These are phyloP conservation scores for Novumbra hubbsi DNA, from an alignment of 2,797 vertebrate genomes.

Conservation along the genomic window DNA sequence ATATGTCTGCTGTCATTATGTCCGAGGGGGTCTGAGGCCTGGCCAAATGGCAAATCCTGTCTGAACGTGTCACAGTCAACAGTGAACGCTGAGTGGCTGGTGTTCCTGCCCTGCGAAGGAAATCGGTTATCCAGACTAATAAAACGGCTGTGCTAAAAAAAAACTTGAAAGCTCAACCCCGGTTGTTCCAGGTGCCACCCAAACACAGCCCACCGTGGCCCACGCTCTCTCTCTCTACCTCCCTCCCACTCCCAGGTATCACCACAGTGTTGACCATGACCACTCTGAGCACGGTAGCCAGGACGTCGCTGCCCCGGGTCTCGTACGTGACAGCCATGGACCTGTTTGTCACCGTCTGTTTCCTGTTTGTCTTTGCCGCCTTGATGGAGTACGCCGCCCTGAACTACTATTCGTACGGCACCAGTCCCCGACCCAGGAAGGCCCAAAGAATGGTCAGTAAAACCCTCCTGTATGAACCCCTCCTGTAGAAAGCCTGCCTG, in stretches of 20 bases:
- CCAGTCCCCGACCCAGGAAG: conserved; percentile 74
- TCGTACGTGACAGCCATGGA: conserved; percentile 98
- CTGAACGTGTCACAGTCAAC: neutral
- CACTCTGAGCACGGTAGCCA: conserved; percentile 91
- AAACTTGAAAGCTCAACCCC: neutral
- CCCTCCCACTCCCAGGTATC: conserved; percentile 76
- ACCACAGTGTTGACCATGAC: conserved; percentile 98
- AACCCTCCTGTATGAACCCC: too few species aligned
- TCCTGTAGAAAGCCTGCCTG: too few species aligned
- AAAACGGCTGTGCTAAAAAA: neutral
- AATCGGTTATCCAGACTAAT: too few species aligned
- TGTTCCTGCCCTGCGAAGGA: neutral
- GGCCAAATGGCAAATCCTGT: too few species aligned
- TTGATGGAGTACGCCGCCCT: conserved; percentile 96
- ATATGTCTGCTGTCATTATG: too few species aligned
- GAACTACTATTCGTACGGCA: conserved; percentile 89
- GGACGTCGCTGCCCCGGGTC: conserved; percentile 91
- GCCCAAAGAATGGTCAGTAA: conserved; percentile 77
- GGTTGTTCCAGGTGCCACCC: too few species aligned
- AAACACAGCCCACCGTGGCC: too few species aligned
- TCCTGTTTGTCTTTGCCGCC: conserved; percentile 96
- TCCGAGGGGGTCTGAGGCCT: too few species aligned
- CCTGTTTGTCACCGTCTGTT: conserved; percentile 95
- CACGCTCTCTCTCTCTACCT: neutral
- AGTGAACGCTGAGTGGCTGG: neutral